phyloP scores from a whole-genome alignment of 2,888 invertebrate genomes.

The Axea sp. region DNA sequence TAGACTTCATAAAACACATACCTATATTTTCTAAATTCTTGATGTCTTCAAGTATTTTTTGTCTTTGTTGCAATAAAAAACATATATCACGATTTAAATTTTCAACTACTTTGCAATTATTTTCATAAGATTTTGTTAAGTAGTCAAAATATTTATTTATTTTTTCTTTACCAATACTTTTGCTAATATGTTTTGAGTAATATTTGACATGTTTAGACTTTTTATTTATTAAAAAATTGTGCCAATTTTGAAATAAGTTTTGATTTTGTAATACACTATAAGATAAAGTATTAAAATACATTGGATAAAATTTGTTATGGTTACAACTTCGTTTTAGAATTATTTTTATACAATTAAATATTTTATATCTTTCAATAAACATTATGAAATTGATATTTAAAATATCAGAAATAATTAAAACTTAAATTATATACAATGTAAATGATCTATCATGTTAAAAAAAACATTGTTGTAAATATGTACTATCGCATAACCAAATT shows the following conservation, averaged over 20 bases:
- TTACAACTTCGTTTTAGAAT: neutral
- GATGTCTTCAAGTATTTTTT: slow-evolving; percentile 82
- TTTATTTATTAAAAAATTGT: neutral
- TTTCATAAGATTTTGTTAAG: slow-evolving; percentile 4
- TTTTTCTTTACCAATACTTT: neutral
- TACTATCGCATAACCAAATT: no score
- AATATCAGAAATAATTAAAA: no score
- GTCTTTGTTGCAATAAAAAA: slow-evolving; percentile 81
- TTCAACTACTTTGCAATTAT: slow-evolving; percentile 17
- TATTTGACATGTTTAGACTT: slow-evolving; percentile 3
- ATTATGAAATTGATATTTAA: no score
- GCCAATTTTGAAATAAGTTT: neutral
- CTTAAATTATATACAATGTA: no score
- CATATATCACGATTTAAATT: no score
- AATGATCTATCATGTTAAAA: no score
- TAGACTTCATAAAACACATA: slow-evolving; percentile 67
- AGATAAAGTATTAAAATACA: neutral
- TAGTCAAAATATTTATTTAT: slow-evolving; percentile 16
- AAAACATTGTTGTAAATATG: no score
- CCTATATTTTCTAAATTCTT: slow-evolving; percentile 83
- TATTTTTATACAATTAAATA: neutral
- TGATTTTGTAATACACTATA: neutral
- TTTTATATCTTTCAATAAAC: neutral
- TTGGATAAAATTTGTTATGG: neutral
- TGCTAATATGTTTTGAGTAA: neutral